Evolutionary conservation across 2,888 invertebrate species (phyloP).

Genomic region (Athalia rosae): DNA sequence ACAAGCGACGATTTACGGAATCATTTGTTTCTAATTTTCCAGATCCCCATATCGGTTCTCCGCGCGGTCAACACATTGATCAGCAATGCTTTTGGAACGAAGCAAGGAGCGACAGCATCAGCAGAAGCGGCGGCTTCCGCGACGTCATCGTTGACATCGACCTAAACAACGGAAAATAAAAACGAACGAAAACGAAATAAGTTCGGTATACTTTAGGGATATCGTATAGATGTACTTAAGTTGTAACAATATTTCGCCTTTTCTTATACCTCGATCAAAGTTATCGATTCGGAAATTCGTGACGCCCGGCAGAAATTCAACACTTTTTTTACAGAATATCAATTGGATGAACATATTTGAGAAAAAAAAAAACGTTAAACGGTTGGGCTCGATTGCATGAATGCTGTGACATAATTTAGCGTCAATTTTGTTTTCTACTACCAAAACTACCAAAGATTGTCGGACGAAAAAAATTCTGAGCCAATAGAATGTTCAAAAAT

Average conservation of each 20-base stretch:
- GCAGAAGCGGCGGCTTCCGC: not conserved
- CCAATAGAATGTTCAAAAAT: too few relatives aligned
- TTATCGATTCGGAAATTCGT: not conserved
- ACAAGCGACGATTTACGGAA: too few relatives aligned
- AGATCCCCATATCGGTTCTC: constrained; percentile 45
- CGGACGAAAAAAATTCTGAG: too few relatives aligned
- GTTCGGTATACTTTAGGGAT: not conserved
- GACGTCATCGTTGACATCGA: not conserved
- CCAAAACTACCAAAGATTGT: too few relatives aligned
- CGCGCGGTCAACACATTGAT: constrained; percentile 44
- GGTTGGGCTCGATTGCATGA: too few relatives aligned
- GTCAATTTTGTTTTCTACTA: too few relatives aligned
- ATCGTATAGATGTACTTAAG: constrained; percentile 1
- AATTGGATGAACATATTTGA: too few relatives aligned
- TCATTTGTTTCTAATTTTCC: not conserved
- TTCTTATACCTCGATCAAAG: constrained; percentile 20
- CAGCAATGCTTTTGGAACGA: constrained; percentile 43
- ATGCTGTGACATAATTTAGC: too few relatives aligned
- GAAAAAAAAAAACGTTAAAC: too few relatives aligned
- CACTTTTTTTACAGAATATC: too few relatives aligned
- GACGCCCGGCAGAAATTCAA: not conserved
- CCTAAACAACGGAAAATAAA: constrained; percentile 21
- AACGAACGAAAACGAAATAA: too few relatives aligned
- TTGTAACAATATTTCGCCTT: constrained; percentile 13
- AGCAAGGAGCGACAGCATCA: constrained; percentile 6